These are phyloP conservation scores for Mayetiola destructor DNA, from an alignment of 2,888 invertebrate species.

Conservation along the genomic window DNA sequence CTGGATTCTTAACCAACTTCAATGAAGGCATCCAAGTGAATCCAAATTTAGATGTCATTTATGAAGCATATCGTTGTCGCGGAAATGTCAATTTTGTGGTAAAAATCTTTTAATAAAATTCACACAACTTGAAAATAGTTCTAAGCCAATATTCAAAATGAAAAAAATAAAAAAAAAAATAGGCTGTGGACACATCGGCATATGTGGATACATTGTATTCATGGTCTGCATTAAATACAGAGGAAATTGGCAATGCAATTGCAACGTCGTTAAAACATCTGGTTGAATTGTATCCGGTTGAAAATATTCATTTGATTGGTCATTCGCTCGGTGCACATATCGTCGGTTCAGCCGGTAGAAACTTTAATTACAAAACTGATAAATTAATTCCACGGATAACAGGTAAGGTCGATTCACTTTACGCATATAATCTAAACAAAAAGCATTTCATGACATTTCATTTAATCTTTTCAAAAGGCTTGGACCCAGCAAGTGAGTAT, in stretches of 20 bases:
- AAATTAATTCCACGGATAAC: constrained; percentile 14
- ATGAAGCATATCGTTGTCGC: constrained; percentile 28
- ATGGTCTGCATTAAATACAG: constrained; percentile 19
- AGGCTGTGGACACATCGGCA: background rate
- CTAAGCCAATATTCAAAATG: background rate
- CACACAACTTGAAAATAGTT: background rate
- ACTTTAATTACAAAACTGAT: constrained; percentile 14
- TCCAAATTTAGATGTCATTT: background rate
- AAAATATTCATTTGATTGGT: background rate
- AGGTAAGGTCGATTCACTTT: no score
- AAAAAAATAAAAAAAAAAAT: no score
- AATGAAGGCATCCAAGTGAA: constrained; percentile 16
- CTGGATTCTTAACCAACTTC: constrained; percentile 29
- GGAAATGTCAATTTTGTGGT: constrained; percentile 31
- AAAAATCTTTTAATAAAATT: constrained; percentile 13
- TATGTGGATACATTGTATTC: constrained; percentile 18
- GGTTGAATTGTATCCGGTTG: background rate
- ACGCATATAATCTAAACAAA: no score
- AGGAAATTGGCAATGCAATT: constrained; percentile 16
- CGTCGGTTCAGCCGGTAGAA: constrained; percentile 13
- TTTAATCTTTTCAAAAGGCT: no score
- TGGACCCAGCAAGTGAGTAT: constrained; percentile 16
- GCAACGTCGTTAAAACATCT: background rate
- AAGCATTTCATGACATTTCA: no score
- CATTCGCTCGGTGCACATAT: constrained; percentile 14